A percentile compares a stretch with the other conserved stretches of the same genome.
phyloP scores from a whole-genome alignment of 2,797 vertebrate species.

The Cuniculus paca region DNA sequence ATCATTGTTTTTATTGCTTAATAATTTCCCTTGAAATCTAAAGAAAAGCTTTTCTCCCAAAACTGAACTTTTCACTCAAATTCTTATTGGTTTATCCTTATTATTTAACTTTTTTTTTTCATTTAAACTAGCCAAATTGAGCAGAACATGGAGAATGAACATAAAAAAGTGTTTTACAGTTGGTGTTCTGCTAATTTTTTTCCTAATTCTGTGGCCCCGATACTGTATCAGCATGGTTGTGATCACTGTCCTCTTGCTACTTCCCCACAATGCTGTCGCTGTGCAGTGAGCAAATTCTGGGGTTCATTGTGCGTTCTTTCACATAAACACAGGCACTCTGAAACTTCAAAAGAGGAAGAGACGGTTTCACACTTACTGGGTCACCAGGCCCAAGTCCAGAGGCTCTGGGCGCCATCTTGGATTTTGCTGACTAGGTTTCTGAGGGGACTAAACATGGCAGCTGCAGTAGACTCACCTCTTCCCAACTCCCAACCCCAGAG shows the following conservation, averaged over 20 bases:
- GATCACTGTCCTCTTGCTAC: not conserved
- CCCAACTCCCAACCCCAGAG: not conserved
- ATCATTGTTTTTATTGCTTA: not conserved
- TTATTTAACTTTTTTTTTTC: not conserved
- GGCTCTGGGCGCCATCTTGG: not conserved
- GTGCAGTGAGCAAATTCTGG: not conserved
- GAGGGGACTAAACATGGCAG: not conserved
- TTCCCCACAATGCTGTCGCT: not conserved
- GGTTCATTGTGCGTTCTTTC: not conserved
- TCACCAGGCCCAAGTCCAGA: not conserved
- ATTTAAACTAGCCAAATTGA: not conserved
- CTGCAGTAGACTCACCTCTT: not conserved
- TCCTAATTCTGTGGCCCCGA: not conserved
- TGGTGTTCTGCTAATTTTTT: not conserved
- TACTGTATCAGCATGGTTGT: not conserved
- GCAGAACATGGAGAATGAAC: not conserved
- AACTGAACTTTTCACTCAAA: not conserved
- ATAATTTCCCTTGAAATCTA: not conserved
- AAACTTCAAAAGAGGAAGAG: not conserved
- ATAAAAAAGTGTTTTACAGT: not conserved
- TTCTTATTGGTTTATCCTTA: not conserved
- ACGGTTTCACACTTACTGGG: not conserved
- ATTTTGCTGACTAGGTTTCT: not conserved
- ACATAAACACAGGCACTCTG: not conserved
- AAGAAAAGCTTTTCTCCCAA: not conserved